Conservation (phyloP, 2,113 vertebrate genomes). For the Puffinus mauretanicus region DNA sequence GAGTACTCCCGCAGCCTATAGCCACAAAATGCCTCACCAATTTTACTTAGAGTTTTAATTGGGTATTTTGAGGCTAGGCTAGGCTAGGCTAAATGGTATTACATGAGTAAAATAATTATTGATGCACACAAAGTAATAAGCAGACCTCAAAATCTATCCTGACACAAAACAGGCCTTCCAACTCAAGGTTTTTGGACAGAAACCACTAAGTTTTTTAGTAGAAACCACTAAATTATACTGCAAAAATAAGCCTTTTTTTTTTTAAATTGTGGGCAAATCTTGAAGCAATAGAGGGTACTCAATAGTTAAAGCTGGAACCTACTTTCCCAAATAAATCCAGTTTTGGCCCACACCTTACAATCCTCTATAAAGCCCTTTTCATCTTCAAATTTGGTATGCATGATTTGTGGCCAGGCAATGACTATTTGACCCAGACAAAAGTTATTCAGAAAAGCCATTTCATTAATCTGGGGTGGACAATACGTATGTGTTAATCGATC, state of each 20-base stretch:
- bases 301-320: not conserved
- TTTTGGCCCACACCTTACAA: not conserved
- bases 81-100: not conserved
- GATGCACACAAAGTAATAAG: not conserved
- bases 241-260: not conserved
- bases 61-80: not conserved
- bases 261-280: not conserved
- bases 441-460: not conserved
- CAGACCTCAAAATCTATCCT: not conserved
- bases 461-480: not conserved
- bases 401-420: not conserved
- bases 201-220: not conserved
- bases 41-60: not conserved
- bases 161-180: not conserved
- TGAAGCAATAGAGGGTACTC: not conserved
- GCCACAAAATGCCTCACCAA: not conserved
- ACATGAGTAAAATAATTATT: not conserved
- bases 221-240: not conserved
- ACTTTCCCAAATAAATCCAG: not conserved
- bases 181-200: not conserved
- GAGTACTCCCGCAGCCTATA: not conserved
- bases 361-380: not conserved
- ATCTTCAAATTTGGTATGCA: not conserved
- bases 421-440: not conserved
- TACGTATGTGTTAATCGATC: rapidly evolving